Evolutionary conservation across 2,888 invertebrate genomes (phyloP).

Genomic region (Pristionchus arcanus): DNA sequence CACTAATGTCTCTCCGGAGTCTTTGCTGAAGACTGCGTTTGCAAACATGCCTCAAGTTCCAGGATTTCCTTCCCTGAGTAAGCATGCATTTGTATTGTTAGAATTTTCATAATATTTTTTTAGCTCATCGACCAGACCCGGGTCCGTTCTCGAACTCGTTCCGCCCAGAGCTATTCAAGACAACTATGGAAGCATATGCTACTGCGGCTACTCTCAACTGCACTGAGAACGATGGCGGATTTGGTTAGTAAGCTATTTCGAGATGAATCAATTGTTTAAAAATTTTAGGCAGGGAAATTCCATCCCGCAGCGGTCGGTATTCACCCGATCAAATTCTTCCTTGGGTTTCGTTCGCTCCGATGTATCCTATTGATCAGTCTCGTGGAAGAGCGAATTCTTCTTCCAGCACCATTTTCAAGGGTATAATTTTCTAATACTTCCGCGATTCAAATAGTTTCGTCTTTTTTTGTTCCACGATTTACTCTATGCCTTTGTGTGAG

Average conservation of each 20-base stretch:
- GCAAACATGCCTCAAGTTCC: conserved; percentile 54
- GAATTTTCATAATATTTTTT: neutral
- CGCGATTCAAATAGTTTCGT: too few species aligned
- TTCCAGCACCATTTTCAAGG: conserved; percentile 33
- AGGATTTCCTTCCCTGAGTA: conserved; percentile 54
- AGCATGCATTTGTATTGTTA: neutral
- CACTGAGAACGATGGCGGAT: conserved; percentile 21
- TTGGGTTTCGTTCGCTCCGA: conserved; percentile 56
- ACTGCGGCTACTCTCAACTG: conserved; percentile 49
- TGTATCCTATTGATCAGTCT: conserved; percentile 54
- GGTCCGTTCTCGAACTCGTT: conserved; percentile 54
- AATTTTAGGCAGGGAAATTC: conserved; percentile 12
- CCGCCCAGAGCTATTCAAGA: conserved; percentile 56
- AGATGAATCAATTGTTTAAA: neutral
- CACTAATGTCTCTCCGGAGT: conserved; percentile 34
- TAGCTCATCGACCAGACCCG: conserved; percentile 55
- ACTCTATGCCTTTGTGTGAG: too few species aligned
- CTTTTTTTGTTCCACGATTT: neutral
- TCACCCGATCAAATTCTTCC: conserved; percentile 55
- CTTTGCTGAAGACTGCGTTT: conserved; percentile 48
- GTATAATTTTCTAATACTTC: neutral
- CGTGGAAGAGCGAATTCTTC: conserved; percentile 41
- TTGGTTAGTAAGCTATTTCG: neutral
- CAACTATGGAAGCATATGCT: conserved; percentile 56
- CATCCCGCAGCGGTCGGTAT: conserved; percentile 15